Conservation (phyloP, 2,888 invertebrate species). For the Eristalis pertinax region DNA sequence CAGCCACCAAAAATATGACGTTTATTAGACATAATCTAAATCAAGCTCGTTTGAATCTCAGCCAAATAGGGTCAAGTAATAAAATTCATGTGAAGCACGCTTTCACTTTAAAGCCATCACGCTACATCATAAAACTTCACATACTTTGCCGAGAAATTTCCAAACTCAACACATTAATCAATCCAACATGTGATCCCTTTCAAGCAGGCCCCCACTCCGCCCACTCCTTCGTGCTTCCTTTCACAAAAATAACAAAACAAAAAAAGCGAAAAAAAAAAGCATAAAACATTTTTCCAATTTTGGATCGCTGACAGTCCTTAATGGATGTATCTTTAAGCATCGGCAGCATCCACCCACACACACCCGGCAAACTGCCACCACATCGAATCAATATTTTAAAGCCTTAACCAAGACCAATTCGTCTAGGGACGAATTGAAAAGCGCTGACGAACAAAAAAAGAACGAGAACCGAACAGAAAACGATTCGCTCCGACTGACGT, state of each 20-base stretch:
- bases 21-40: neutral
- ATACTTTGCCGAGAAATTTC: neutral
- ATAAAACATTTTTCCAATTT: neutral
- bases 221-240: neutral
- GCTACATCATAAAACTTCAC: neutral
- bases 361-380: neutral
- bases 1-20: neutral
- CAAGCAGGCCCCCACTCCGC: neutral
- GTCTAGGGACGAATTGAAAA: neutral
- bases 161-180: neutral
- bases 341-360: neutral
- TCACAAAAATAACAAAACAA: neutral
- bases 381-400: neutral
- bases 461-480: neutral
- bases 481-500: neutral
- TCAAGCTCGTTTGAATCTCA: neutral
- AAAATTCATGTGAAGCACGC: neutral
- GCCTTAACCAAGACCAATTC: neutral
- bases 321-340: neutral
- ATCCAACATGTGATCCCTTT: neutral
- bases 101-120: neutral
- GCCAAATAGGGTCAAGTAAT: neutral
- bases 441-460: neutral
- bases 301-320: neutral
- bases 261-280: neutral